Conservation (phyloP, 2,113 vertebrate genomes). For the Nesoenas mayeri region DNA sequence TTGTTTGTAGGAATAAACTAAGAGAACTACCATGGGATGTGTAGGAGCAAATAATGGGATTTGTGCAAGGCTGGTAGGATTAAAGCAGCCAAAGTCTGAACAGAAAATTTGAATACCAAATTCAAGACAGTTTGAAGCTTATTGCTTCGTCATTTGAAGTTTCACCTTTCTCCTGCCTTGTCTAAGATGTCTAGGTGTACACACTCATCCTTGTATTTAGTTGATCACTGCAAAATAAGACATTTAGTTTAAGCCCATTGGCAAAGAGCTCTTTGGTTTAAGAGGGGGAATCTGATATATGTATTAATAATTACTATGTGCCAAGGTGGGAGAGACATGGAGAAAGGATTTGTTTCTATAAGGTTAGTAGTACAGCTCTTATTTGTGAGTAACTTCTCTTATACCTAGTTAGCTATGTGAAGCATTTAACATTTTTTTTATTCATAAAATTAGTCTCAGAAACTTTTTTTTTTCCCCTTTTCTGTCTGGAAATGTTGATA, state of each 20-base stretch:
- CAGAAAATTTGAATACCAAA: background rate
- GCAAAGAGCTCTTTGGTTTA: background rate
- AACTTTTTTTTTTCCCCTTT: background rate
- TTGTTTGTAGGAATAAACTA: background rate
- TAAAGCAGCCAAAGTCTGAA: background rate
- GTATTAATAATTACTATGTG: background rate
- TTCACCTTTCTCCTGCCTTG: background rate
- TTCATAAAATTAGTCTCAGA: background rate
- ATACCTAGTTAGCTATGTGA: background rate
- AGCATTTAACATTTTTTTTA: background rate
- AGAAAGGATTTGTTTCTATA: slow-evolving; percentile 19
- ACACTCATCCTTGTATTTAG: rapidly evolving
- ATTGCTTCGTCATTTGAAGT: background rate
- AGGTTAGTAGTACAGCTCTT: slow-evolving; percentile 10
- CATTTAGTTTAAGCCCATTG: background rate
- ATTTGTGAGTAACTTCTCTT: background rate
- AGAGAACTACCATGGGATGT: background rate
- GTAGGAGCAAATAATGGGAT: background rate
- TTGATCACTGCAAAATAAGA: background rate
- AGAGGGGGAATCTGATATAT: background rate
- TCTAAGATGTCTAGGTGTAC: background rate
- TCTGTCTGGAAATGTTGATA: background rate
- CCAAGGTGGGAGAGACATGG: background rate
- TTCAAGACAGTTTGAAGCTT: background rate
- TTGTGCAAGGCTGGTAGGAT: background rate